Evolutionary conservation across 1,140 invertebrate species (phyloP).

Genomic region (Achatina immaculata): DNA sequence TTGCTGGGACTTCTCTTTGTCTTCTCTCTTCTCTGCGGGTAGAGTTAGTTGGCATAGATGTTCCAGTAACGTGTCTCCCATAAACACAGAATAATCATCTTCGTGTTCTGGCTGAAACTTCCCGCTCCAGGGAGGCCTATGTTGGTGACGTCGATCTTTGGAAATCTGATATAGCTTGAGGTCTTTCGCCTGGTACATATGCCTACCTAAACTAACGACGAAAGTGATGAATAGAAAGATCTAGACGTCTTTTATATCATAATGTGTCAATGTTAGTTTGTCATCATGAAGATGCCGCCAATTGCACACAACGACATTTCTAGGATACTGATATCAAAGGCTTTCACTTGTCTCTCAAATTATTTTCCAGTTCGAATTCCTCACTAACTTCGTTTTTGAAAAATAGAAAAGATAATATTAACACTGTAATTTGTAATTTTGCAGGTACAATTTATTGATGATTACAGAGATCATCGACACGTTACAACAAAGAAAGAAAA

Average conservation of each 20-base stretch:
- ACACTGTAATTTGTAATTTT: too few relatives aligned
- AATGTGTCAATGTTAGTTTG: conserved; percentile 82
- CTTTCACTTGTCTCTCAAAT: conserved; percentile 92
- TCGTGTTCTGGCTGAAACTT: conserved; percentile 47
- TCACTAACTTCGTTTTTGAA: conserved; percentile 91
- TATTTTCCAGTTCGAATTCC: conserved; percentile 93
- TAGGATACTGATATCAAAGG: conserved; percentile 84
- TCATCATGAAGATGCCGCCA: conserved; percentile 86
- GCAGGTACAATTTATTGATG: too few relatives aligned
- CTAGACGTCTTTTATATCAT: conserved; percentile 89
- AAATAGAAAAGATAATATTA: conserved; percentile 86
- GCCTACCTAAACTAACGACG: conserved; percentile 12
- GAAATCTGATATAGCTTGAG: conserved; percentile 18
- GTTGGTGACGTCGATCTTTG: conserved; percentile 84
- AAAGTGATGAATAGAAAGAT: conserved; percentile 82
- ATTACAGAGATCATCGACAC: too few relatives aligned
- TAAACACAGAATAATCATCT: conserved; percentile 84
- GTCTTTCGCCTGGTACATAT: not conserved
- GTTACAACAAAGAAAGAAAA: too few relatives aligned
- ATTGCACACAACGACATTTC: conserved; percentile 89
- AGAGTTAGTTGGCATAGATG: conserved; percentile 92
- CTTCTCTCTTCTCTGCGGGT: conserved; percentile 83
- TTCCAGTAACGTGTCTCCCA: conserved; percentile 89
- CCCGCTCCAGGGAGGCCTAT: conserved; percentile 81
- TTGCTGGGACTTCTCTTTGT: conserved; percentile 34